A percentile compares a stretch with the other conserved stretches of the same genome.
These are phyloP conservation scores for Julus scandinavius DNA, from an alignment of 2,888 invertebrate genomes.

Conservation along the genomic window DNA sequence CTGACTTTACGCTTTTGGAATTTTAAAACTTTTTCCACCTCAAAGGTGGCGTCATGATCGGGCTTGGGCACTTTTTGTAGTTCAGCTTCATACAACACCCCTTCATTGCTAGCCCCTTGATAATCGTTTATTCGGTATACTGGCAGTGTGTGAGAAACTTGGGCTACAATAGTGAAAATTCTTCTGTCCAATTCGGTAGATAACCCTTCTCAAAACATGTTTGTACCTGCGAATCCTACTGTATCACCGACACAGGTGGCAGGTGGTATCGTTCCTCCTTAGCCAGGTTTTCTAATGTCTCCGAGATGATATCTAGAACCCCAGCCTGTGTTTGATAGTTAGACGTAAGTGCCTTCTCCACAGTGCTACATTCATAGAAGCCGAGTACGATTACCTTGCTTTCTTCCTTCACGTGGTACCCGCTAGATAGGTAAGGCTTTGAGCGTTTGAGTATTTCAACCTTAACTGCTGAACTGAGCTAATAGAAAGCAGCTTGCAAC, in stretches of 20 bases:
- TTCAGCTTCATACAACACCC: constrained; percentile 60
- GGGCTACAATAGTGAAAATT: constrained; percentile 60
- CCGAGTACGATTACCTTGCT: too few species aligned
- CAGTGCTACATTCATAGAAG: too few species aligned
- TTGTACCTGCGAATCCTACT: constrained; percentile 59
- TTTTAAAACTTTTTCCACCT: constrained; percentile 60
- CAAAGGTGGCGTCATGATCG: constrained; percentile 50
- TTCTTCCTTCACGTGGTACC: too few species aligned
- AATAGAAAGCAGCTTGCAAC: too few species aligned
- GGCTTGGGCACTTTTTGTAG: constrained; percentile 58
- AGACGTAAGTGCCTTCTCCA: too few species aligned
- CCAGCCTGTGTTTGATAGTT: too few species aligned
- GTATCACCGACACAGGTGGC: constrained; percentile 48
- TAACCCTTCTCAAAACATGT: constrained; percentile 53
- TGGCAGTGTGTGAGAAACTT: constrained; percentile 58
- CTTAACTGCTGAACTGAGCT: too few species aligned
- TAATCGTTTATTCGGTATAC: constrained; percentile 61
- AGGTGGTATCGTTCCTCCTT: too few species aligned
- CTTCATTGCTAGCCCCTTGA: constrained; percentile 60
- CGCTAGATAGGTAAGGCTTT: too few species aligned
- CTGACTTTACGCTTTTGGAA: constrained; percentile 57
- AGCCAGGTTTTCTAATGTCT: too few species aligned
- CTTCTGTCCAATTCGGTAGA: constrained; percentile 55
- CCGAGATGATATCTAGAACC: too few species aligned
- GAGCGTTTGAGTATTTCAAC: too few species aligned